Evolutionary conservation across 2,113 vertebrate genomes (phyloP).

Genomic region (Brachyhypopomus gauderio): DNA sequence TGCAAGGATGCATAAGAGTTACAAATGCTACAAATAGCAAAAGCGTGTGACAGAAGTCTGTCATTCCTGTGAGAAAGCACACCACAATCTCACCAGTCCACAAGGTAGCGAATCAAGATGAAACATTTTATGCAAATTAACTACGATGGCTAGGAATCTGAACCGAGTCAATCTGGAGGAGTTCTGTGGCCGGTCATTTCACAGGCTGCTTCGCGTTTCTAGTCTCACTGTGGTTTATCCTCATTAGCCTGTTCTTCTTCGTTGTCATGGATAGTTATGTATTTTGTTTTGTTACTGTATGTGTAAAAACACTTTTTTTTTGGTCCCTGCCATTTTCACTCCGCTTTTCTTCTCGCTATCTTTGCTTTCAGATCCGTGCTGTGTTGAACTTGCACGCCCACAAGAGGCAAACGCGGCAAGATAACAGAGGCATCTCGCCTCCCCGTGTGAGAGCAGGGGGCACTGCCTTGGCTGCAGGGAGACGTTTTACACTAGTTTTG

Average conservation of each 20-base stretch:
- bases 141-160: background rate
- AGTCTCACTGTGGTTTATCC: background rate
- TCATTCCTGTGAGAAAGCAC: background rate
- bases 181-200: background rate
- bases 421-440: conserved; percentile 32
- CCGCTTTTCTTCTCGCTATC: conserved; percentile 8
- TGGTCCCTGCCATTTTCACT: conserved; percentile 5
- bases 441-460: conserved; percentile 27
- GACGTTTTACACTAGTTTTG: conserved; percentile 34
- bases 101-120: background rate
- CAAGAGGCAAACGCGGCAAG: conserved; percentile 26
- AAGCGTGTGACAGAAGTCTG: too few species aligned
- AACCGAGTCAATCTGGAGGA: background rate
- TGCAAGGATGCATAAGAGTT: background rate
- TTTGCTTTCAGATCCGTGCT: conserved; percentile 28
- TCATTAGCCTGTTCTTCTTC: background rate
- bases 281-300: conserved; percentile 7
- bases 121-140: background rate
- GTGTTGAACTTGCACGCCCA: conserved; percentile 25
- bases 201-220: background rate
- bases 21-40: background rate
- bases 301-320: conserved; percentile 20
- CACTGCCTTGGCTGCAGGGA: conserved; percentile 15
- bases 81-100: background rate
- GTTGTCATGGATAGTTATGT: conserved; percentile 27